Percentiles rank a stretch among this genome's conserved stretches.
phyloP scores from a whole-genome alignment of 2,888 invertebrate genomes.

The Drosophila basisetae region DNA sequence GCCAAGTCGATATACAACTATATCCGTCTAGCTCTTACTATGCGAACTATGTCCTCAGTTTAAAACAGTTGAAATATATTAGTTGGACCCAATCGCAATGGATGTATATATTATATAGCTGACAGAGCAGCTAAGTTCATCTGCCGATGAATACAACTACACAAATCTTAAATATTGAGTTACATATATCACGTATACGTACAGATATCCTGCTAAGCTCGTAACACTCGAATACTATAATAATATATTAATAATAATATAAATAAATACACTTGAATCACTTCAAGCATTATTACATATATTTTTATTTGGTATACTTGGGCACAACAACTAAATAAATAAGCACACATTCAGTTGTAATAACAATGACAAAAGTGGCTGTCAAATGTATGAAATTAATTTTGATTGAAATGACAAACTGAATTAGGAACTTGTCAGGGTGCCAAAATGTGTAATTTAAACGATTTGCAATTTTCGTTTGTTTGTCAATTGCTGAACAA shows the following conservation, averaged over 20 bases:
- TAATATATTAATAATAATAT: background rate
- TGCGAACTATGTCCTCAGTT: background rate
- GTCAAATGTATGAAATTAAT: constrained; percentile 42
- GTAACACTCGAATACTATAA: background rate
- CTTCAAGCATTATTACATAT: background rate
- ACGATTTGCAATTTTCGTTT: constrained; percentile 32
- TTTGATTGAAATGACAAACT: constrained; percentile 63
- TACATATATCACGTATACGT: background rate
- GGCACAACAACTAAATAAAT: background rate
- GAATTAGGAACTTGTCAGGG: constrained; percentile 48
- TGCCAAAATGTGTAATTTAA: constrained; percentile 48
- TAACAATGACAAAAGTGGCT: constrained; percentile 8
- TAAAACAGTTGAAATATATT: background rate
- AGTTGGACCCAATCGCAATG: background rate
- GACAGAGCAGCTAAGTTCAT: background rate
- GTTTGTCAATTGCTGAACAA: constrained; percentile 48
- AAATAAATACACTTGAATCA: background rate
- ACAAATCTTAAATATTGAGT: background rate
- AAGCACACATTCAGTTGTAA: background rate
- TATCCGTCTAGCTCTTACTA: background rate
- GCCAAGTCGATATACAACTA: background rate
- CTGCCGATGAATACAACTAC: background rate
- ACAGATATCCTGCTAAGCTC: background rate
- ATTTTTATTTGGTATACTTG: background rate
- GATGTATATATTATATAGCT: background rate